These are phyloP conservation scores for Pocota personata DNA, from an alignment of 2,888 invertebrate species.

Conservation along the genomic window DNA sequence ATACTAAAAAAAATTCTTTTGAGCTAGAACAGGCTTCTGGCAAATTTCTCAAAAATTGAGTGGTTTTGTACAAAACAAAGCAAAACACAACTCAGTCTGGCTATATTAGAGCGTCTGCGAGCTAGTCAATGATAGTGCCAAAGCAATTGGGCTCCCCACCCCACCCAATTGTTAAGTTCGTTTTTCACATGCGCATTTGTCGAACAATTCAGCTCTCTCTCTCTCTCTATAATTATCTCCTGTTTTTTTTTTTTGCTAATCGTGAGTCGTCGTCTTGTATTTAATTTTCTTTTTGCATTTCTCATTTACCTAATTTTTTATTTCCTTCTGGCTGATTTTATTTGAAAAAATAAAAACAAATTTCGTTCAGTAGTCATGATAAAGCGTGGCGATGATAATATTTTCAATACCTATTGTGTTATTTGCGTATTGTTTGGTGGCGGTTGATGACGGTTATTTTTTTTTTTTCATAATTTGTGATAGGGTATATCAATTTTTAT, in stretches of 20 bases:
- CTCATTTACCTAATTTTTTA: background rate
- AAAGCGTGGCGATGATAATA: background rate
- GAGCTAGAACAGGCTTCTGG: background rate
- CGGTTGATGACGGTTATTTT: background rate
- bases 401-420: background rate
- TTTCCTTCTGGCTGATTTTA: background rate
- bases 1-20: slow-evolving; percentile 13
- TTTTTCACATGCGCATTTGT: background rate
- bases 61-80: background rate
- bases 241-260: background rate
- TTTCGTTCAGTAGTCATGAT: background rate
- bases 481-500: background rate
- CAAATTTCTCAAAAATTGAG: background rate
- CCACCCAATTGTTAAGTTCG: background rate
- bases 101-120: background rate
- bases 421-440: background rate
- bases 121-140: background rate
- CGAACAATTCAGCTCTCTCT: background rate
- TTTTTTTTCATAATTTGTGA: background rate
- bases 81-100: background rate
- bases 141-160: background rate
- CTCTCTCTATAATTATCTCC: background rate
- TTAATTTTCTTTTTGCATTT: background rate
- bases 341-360: background rate
- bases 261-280: background rate